Evolutionary conservation across 2,888 invertebrate genomes (phyloP), one percentile per base, ranked within the genome.

Genomic region (Stenodema calcarata): DNA sequence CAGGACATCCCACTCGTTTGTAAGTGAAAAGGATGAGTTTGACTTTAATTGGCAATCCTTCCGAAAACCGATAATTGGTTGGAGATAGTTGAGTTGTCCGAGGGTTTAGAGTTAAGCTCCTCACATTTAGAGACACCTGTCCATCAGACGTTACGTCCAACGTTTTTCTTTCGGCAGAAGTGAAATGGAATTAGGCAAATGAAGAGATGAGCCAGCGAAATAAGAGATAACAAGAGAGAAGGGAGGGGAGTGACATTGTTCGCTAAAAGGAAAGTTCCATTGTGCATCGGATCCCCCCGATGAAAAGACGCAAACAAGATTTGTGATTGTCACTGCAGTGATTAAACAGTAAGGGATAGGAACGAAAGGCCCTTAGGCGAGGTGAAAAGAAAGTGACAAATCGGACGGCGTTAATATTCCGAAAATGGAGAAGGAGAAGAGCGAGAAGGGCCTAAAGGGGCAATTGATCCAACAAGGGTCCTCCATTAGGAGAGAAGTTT

Each of bases 371-470:
- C 44, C 44, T 44, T 23, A 28, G 42, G 78, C 42, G 78, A 78
- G 44, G 78, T 41, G 42, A 78, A 44, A 78, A 78, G 27, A n/a
- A 44, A 78, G 78, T 78, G 78, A 78, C 44, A 78, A 78, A 78
- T 78, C 78, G 78, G 78, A 42, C 23, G 78, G 41, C 41, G 44
- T 78, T 44, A 78, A 78, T 78, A 78, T 78, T 78, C 78, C 73
- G 73, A 30, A 41, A 35, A 35, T 9, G 23, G 30, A 16, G 28
- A 35, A 73, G 18, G 16, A 16, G 16, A n/a, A 35, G 73, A 35
- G 18, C 16, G 41, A 41, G 41, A 41, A 41, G 73, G 16, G 35
- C 30, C 73, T 73, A 35, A 73, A 73, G 73, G 73, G 73, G 73
- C 73, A 73, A 73, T 73, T 73, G 73, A 73, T 73, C 73, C 73